Evolutionary conservation across 2,888 invertebrate genomes (phyloP).

Genomic region (Caenorhabditis virilis): DNA sequence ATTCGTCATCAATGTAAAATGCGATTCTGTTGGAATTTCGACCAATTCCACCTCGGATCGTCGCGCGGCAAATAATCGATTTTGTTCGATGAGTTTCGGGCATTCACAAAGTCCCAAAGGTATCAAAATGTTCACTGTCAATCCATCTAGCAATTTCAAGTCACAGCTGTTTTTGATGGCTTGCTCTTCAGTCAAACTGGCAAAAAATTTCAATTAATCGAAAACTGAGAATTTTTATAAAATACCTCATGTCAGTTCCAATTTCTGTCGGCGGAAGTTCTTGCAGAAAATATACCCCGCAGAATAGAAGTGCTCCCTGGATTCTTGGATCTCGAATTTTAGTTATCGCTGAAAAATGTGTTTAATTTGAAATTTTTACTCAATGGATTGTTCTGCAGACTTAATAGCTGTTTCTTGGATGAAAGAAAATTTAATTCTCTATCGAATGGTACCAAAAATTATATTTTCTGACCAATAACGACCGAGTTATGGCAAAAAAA

Average conservation of each 20-base stretch:
- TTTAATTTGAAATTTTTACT: background rate
- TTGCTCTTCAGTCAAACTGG: conserved; percentile 17
- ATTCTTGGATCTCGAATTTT: conserved; percentile 6
- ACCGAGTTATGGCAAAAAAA: too few species aligned
- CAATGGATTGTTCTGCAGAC: background rate
- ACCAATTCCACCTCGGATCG: background rate
- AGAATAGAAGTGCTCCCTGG: conserved; percentile 4
- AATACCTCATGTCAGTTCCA: conserved; percentile 16
- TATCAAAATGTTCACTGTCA: conserved; percentile 1
- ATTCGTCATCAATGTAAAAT: too few species aligned
- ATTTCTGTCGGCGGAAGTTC: conserved; percentile 20
- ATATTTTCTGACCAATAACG: too few species aligned
- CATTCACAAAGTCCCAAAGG: conserved; percentile 13
- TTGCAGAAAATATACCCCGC: conserved; percentile 22
- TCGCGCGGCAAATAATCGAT: background rate
- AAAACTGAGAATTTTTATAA: background rate
- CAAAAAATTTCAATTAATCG: too few species aligned
- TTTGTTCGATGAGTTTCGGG: conserved; percentile 23
- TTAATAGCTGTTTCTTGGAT: too few species aligned
- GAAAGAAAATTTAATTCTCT: too few species aligned
- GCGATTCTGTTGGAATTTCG: background rate
- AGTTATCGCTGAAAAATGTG: background rate
- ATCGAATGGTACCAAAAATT: too few species aligned
- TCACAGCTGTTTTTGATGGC: conserved; percentile 12
- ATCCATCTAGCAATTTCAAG: background rate